phyloP scores from a whole-genome alignment of 1,140 invertebrate species.

The Periplaneta americana region DNA sequence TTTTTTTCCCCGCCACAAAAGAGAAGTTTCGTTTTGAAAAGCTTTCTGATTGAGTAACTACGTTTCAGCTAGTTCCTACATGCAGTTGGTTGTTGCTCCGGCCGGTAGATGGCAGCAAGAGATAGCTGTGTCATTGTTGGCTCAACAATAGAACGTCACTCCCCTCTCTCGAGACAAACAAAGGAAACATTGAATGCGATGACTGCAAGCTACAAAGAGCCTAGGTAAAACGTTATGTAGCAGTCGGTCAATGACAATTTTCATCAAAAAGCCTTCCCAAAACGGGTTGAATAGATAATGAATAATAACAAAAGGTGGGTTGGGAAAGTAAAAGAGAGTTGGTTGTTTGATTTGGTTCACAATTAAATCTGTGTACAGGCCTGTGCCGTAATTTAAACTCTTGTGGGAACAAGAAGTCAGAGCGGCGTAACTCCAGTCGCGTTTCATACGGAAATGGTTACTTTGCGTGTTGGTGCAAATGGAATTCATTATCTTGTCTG shows the following conservation, averaged over 20 bases:
- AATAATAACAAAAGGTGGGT: background rate
- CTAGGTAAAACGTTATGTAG: background rate
- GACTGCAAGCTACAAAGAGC: background rate
- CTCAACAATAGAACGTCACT: background rate
- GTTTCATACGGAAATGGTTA: no score
- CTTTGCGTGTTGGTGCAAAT: no score
- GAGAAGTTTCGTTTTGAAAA: background rate
- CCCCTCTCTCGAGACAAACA: background rate
- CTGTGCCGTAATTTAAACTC: background rate
- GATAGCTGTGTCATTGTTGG: background rate
- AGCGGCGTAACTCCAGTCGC: no score
- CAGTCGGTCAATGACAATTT: background rate
- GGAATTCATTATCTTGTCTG: no score
- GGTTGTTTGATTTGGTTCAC: background rate
- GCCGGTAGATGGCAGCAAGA: background rate
- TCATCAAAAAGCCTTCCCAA: background rate
- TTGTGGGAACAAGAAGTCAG: background rate
- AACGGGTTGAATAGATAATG: background rate
- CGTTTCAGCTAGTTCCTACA: background rate
- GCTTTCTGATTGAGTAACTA: background rate
- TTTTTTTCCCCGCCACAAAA: background rate
- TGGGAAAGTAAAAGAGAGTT: background rate
- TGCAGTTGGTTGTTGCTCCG: background rate
- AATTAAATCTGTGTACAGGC: background rate
- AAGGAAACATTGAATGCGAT: background rate